Conservation (phyloP, 2,797 vertebrate species). For the Periparus ater region DNA sequence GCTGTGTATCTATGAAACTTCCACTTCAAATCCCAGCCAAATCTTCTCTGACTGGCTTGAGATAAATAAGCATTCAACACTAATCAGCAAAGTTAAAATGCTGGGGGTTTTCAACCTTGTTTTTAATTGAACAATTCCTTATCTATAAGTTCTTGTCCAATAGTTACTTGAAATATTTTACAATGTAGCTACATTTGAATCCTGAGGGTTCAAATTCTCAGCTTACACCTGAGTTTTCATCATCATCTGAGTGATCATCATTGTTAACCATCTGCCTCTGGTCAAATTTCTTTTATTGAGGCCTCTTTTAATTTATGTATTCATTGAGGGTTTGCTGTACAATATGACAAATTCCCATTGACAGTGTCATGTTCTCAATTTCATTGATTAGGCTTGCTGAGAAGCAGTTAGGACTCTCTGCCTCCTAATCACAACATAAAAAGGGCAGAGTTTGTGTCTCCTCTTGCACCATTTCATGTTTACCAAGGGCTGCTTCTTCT, state of each 20-base stretch:
- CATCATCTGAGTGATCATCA: neutral
- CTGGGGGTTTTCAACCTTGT: neutral
- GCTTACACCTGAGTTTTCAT: neutral
- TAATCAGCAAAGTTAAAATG: neutral
- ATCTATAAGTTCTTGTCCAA: neutral
- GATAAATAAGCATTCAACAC: neutral
- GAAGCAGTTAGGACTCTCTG: neutral
- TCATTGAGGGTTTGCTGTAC: neutral
- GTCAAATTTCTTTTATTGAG: neutral
- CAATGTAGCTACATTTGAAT: neutral
- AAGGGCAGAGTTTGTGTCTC: neutral
- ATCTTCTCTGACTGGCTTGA: neutral
- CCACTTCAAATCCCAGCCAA: neutral
- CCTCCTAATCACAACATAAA: neutral
- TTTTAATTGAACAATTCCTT: neutral
- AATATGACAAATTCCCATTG: neutral
- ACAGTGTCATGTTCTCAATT: neutral
- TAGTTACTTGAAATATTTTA: neutral
- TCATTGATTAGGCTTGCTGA: neutral
- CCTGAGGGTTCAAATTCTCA: neutral
- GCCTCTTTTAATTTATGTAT: neutral
- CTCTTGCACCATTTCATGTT: neutral
- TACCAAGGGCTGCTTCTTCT: neutral
- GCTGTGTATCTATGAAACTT: neutral
- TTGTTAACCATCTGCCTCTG: neutral